Evolutionary conservation across 2,797 vertebrate species (phyloP), one percentile per base, ranked within the genome.

Genomic region (Gephyroberyx darwinii): DNA sequence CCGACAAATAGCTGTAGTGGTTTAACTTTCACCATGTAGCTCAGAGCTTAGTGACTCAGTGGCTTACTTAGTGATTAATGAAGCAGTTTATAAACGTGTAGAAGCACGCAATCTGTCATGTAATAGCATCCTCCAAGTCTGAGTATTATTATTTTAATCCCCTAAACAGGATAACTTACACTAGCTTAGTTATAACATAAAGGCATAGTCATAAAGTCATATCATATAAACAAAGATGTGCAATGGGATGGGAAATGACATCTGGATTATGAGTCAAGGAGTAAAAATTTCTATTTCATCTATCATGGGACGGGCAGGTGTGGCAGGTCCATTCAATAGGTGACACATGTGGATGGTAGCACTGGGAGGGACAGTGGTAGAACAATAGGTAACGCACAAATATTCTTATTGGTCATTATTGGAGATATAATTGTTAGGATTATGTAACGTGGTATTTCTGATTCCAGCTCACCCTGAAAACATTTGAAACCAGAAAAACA

Each of bases 261-360:
- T 2, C 30, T 17, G 7, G 4, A 19, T 26, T 2, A 17, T 5
- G 0, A 35, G 16, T 1, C 0, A 1, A 8, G 0, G 0, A 12
- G 0, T 7, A 2, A 51, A 48, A 48, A 33, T n/a, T n/a, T n/a
- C n/a, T n/a, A n/a, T n/a, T n/a, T n/a, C n/a, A n/a, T n/a, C n/a
- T n/a, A n/a, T n/a, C 48, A 57, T 16, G 4, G 8, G 2, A 50
- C 10, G 48, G 19, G 62, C 45, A 82, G 86, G 83, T 77, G 78
- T 71, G 86, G 67, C 30, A 12, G 17, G 39, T 14, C 4, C 2
- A 9, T 30, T 33, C 10, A 37, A 48, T 13, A 53, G 45, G 26
- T 81, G 82, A 78, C 80, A 80, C 63, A 81, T 17, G 54, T 70
- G 5, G 0, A 35, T 67, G 45, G 64, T 69, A 82, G 69, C 39